Conservation (phyloP, 2,888 invertebrate species). For the Hecatera dysodea region DNA sequence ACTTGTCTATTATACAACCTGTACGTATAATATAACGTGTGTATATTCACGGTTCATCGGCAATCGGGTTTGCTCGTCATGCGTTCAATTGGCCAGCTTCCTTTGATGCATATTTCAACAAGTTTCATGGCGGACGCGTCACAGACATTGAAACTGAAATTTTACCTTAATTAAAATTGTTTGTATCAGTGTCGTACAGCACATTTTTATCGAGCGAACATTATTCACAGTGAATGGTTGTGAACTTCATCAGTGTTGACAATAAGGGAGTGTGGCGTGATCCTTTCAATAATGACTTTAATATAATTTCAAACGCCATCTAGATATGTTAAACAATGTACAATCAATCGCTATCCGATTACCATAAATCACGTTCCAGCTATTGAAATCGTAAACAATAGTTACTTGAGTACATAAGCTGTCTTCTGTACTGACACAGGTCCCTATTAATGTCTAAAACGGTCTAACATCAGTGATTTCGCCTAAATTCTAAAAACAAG, state of each 20-base stretch:
- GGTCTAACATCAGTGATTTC: neutral
- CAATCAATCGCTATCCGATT: conserved; percentile 62
- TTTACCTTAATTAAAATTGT: conserved; percentile 76
- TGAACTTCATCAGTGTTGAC: conserved; percentile 45
- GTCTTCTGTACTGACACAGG: conserved; percentile 15
- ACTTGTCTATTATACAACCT: conserved; percentile 57
- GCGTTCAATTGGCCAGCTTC: conserved; percentile 76
- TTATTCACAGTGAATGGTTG: conserved; percentile 59
- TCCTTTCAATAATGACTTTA: conserved; percentile 47
- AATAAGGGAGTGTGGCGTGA: conserved; percentile 30
- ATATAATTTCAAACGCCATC: conserved; percentile 24
- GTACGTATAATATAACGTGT: conserved; percentile 54
- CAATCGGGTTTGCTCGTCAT: conserved; percentile 71
- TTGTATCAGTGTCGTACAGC: conserved; percentile 65
- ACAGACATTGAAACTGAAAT: conserved; percentile 66
- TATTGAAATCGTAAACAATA: conserved; percentile 59
- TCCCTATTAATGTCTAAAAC: conserved; percentile 9
- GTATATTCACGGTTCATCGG: conserved; percentile 69
- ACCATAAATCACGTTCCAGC: conserved; percentile 54
- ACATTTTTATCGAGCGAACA: conserved; percentile 51
- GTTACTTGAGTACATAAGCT: conserved; percentile 27
- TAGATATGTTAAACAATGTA: conserved; percentile 54
- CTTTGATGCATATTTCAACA: conserved; percentile 83
- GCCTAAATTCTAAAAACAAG: conserved; percentile 24
- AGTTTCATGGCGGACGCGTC: conserved; percentile 69